phyloP scores from a whole-genome alignment of 2,797 vertebrate genomes.

The Dicrostonyx torquatus region DNA sequence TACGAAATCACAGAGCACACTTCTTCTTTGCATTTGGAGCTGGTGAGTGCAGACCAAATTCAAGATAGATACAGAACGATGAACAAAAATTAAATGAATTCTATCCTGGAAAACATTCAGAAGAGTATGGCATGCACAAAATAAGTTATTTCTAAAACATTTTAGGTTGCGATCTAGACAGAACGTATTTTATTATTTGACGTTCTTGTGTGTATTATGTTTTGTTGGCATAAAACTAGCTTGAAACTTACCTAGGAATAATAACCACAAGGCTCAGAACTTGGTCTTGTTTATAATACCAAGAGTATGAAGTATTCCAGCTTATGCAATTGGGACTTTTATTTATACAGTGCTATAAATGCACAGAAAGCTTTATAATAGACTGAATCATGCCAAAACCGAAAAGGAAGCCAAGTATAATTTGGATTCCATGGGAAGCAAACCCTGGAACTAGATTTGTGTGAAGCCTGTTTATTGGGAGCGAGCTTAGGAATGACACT shows the following conservation, averaged over 20 bases:
- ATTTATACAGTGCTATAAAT: slow-evolving; percentile 60
- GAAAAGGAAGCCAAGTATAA: slow-evolving; percentile 19
- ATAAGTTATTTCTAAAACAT: slow-evolving; percentile 52
- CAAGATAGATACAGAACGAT: slow-evolving; percentile 39
- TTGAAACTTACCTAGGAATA: slow-evolving; percentile 56
- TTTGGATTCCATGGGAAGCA: slow-evolving; percentile 31
- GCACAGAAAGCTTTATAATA: slow-evolving; percentile 63
- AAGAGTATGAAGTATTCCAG: slow-evolving; percentile 55
- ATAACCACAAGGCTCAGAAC: slow-evolving; percentile 38
- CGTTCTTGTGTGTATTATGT: slow-evolving; percentile 24
- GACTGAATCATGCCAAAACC: slow-evolving; percentile 55
- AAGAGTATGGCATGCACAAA: neutral
- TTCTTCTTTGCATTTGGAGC: neutral
- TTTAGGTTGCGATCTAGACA: slow-evolving; percentile 41
- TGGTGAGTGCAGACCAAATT: neutral
- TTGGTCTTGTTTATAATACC: slow-evolving; percentile 69
- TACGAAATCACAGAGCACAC: neutral
- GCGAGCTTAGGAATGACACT: slow-evolving; percentile 31
- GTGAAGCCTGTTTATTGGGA: slow-evolving; percentile 27
- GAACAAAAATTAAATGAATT: slow-evolving; percentile 26
- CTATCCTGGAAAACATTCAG: slow-evolving; percentile 24
- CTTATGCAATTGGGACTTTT: slow-evolving; percentile 58
- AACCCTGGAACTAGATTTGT: slow-evolving; percentile 3
- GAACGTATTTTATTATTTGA: slow-evolving; percentile 31
- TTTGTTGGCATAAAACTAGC: slow-evolving; percentile 53